These are phyloP conservation scores for Raja brachyura DNA, from an alignment of 2,113 vertebrate genomes.

Conservation along the genomic window DNA sequence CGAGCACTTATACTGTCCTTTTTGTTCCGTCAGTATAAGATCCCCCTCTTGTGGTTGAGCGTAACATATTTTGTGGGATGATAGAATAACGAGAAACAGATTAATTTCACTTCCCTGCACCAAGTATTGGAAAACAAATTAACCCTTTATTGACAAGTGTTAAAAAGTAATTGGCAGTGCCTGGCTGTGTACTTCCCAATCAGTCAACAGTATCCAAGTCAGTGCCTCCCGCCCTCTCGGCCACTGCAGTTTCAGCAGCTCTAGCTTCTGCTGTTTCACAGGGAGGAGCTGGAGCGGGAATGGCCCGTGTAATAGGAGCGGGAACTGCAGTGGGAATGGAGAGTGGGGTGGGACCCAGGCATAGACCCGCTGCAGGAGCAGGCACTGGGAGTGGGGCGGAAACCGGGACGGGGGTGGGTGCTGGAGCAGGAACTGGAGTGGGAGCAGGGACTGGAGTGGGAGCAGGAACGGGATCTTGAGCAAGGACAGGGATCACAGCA, in stretches of 20 bases:
- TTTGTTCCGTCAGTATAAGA: too few relatives aligned
- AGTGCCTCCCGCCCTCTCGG: constrained; percentile 27
- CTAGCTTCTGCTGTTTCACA: constrained; percentile 17
- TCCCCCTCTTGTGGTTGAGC: background rate
- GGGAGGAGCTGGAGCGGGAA: background rate
- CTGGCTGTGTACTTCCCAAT: background rate
- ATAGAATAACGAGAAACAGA: background rate
- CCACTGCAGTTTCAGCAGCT: background rate
- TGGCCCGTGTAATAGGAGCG: background rate
- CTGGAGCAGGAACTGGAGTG: too few relatives aligned
- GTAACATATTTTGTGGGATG: background rate
- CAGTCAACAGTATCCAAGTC: constrained; percentile 57
- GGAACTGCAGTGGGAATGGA: too few relatives aligned
- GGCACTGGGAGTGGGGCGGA: background rate
- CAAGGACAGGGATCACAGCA: too few relatives aligned
- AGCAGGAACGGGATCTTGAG: constrained; percentile 2
- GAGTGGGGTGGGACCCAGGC: too few relatives aligned
- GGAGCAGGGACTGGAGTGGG: background rate
- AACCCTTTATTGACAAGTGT: background rate
- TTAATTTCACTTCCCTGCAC: background rate
- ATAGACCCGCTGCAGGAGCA: background rate
- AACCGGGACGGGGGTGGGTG: too few relatives aligned
- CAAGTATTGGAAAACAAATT: background rate
- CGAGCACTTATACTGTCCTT: too few relatives aligned
- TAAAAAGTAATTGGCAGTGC: background rate